Evolutionary conservation across 2,113 vertebrate genomes (phyloP), one percentile per base, ranked within the genome.

Genomic region (Silurus meridionalis): DNA sequence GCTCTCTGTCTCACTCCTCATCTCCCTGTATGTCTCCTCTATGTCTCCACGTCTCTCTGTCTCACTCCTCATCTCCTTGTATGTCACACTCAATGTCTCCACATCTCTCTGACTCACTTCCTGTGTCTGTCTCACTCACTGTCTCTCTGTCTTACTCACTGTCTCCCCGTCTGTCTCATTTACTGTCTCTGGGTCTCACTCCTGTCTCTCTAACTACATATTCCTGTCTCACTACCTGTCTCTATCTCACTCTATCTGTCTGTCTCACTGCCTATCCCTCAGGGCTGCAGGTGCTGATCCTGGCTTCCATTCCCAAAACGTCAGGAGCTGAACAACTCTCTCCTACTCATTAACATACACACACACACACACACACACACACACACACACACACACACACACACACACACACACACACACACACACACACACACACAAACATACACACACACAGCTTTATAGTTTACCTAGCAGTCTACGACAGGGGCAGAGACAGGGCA

Each of bases 221-320:
- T 37, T 37, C 82, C 79, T 82, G 86, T 83, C 83, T 79, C 66
- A 80, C 74, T 61, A 88, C 88, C 91, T 85, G 67, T 63, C 52
- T 55, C 37, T 50, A 5, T 21, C 19, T 57, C 50, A 55, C 25
- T 71, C 61, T 84, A 9, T 88, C 83, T 88, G 60, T 84, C 79
- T 82, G 86, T 84, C 83, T 28, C 58, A 57, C 57, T 21, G 89
- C 89, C 91, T 87, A 69, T 72, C 48, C 60, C 88, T 90, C 85
- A 85, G 86, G 86, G 89, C 86, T 92, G 93, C 94, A 94, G 94
- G 94, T 95, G 94, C 90, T 91, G 91, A 91, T 92, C 90, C 93
- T 95, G 94, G 94, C 91, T 91, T 88, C 92, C 92, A 93, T 94
- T 79, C 94, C 91, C 90, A 92, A 91, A 94, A 89, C 92, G 94